phyloP scores from a whole-genome alignment of 2,113 vertebrate genomes.

The Passer domesticus region DNA sequence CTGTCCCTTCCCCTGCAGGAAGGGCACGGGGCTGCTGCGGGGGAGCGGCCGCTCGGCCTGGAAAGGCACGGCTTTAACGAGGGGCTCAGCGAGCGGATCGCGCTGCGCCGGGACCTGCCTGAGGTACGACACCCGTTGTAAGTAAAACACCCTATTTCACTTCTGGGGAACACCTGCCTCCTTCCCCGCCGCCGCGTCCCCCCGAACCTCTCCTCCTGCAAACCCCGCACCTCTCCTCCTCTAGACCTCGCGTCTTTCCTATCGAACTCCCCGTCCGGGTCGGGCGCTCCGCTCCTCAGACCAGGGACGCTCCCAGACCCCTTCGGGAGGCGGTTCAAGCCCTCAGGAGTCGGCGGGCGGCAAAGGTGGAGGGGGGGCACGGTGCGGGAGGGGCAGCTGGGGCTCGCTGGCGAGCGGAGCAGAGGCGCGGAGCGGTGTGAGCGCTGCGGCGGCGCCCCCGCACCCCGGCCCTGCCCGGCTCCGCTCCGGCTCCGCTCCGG shows the following conservation, averaged over 20 bases:
- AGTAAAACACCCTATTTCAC: slow-evolving; percentile 67
- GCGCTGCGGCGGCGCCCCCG: background rate
- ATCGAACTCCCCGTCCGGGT: too few relatives aligned
- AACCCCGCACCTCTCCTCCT: background rate
- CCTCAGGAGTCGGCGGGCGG: background rate
- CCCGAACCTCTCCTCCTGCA: background rate
- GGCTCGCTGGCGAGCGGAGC: background rate
- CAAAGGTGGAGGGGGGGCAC: background rate
- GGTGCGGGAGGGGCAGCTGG: background rate
- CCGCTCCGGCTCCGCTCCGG: background rate
- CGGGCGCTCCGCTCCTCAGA: background rate
- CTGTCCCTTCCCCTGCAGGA: slow-evolving; percentile 2
- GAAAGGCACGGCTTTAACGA: slow-evolving; percentile 74
- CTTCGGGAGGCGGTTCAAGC: background rate
- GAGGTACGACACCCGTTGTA: slow-evolving; percentile 84
- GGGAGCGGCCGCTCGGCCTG: slow-evolving; percentile 27
- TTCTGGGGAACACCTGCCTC: background rate
- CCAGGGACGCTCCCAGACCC: background rate
- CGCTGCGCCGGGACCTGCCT: slow-evolving; percentile 77
- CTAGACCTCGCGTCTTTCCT: background rate
- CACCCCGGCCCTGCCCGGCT: too few relatives aligned
- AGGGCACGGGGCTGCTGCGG: background rate
- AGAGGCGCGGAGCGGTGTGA: background rate
- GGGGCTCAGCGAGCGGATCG: slow-evolving; percentile 69
- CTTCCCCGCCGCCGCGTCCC: background rate